Evolutionary conservation across 2,888 invertebrate genomes (phyloP).

Genomic region (Hedya salicella): DNA sequence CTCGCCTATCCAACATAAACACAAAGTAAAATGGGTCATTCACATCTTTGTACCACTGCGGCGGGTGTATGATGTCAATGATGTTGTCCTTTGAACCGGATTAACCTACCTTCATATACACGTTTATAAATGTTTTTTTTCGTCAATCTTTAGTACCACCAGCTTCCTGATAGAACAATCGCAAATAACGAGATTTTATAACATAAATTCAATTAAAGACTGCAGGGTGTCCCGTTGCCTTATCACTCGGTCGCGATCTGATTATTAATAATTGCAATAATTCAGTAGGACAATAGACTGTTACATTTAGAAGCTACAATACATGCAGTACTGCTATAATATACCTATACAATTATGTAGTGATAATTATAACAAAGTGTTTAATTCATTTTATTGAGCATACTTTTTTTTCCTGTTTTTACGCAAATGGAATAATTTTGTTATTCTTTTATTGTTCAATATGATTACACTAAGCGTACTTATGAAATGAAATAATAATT

Average conservation of each 20-base stretch:
- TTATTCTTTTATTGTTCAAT: conserved; percentile 70
- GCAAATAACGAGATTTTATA: conserved; percentile 34
- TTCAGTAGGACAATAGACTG: conserved; percentile 43
- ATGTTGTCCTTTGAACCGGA: too few relatives aligned
- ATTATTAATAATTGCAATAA: conserved; percentile 31
- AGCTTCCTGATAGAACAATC: not conserved
- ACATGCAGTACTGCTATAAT: conserved; percentile 3
- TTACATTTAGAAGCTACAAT: conserved; percentile 47
- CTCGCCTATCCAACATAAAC: too few relatives aligned
- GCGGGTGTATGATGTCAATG: too few relatives aligned
- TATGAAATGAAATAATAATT: conserved; percentile 76
- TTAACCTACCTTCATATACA: too few relatives aligned
- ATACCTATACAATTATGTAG: conserved; percentile 16
- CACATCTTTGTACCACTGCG: too few relatives aligned
- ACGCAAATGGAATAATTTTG: conserved; percentile 56
- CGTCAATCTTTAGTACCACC: not conserved
- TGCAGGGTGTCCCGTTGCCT: conserved; percentile 60
- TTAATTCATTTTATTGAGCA: conserved; percentile 30
- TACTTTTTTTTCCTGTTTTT: conserved; percentile 24
- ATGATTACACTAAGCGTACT: conserved; percentile 68
- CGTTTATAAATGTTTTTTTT: not conserved
- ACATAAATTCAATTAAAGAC: conserved; percentile 53
- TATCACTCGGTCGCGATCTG: conserved; percentile 46
- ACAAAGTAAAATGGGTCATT: too few relatives aligned
- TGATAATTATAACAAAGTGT: conserved; percentile 16